Percentiles rank a stretch among this genome's conserved stretches.
These are phyloP conservation scores for Criorhina ranunculi DNA, from an alignment of 2,888 invertebrate species.

Conservation along the genomic window DNA sequence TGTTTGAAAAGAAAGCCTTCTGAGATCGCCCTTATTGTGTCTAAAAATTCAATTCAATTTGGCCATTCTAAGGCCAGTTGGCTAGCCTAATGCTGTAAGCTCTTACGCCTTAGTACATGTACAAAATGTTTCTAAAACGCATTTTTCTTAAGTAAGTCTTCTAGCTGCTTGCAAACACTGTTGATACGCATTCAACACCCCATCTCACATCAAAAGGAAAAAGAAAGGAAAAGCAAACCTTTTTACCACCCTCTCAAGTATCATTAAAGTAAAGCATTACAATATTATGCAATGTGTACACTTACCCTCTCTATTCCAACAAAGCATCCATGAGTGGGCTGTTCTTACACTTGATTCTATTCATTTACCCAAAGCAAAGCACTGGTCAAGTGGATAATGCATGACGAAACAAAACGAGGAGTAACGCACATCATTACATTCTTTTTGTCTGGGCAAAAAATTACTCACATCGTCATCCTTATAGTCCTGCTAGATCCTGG, in stretches of 20 bases:
- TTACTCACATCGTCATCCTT: slow-evolving; percentile 28
- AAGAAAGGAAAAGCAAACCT: neutral
- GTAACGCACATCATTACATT: slow-evolving; percentile 53
- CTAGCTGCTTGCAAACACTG: slow-evolving; percentile 3
- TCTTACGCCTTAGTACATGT: no score
- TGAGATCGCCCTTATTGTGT: no score
- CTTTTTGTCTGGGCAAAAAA: slow-evolving; percentile 46
- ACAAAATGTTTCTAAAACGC: no score
- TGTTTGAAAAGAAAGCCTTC: no score
- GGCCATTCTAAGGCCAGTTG: no score
- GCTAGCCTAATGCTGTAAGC: no score
- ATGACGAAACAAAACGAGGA: slow-evolving; percentile 64
- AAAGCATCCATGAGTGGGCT: slow-evolving; percentile 59
- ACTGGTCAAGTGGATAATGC: slow-evolving; percentile 74
- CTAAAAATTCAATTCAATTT: no score
- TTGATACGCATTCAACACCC: slow-evolving; percentile 6
- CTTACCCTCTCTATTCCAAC: slow-evolving; percentile 32
- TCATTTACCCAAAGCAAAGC: slow-evolving; percentile 22
- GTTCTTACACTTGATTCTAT: slow-evolving; percentile 63
- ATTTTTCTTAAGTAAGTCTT: neutral
- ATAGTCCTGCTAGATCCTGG: neutral
- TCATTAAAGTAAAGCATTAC: slow-evolving; percentile 48
- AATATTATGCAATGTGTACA: slow-evolving; percentile 30
- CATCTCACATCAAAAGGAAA: neutral
- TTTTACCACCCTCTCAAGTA: slow-evolving; percentile 41